Evolutionary conservation across 30 jellyfish, hydroid and myxozoan genomes (phyloP).

Genomic region (Chironex yamaguchii): DNA sequence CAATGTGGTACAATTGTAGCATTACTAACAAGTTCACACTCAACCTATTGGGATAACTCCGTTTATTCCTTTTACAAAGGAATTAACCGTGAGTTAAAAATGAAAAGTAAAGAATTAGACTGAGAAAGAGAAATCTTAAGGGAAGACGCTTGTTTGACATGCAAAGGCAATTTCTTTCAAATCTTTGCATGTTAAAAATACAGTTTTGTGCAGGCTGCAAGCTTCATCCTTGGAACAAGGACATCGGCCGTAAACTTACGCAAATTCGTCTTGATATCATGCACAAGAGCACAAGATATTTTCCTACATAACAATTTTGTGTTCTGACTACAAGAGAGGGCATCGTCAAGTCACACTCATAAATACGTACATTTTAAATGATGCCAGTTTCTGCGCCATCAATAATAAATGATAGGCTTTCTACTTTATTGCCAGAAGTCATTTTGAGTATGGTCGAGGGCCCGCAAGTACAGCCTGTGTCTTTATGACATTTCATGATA

Average conservation of each 20-base stretch:
- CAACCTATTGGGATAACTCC: no score
- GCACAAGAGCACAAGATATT: not conserved
- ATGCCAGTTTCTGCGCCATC: constrained; percentile 12
- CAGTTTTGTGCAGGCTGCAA: no score
- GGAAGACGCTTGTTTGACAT: constrained; percentile 15
- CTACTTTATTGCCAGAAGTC: not conserved
- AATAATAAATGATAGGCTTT: not conserved
- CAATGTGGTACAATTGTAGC: no score
- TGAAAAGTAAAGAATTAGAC: no score
- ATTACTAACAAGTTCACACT: no score
- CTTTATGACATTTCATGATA: constrained; percentile 11
- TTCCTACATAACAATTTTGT: no score
- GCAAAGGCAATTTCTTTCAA: not conserved
- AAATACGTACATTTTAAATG: constrained; percentile 2
- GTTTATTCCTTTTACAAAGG: no score
- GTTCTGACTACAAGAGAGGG: no score
- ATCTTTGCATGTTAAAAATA: no score
- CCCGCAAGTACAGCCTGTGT: constrained; percentile 16
- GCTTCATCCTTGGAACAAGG: constrained; percentile 15
- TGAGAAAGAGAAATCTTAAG: no score
- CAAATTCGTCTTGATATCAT: not conserved
- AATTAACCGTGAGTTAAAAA: no score
- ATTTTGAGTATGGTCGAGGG: constrained; percentile 16
- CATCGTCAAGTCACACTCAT: constrained; percentile 1
- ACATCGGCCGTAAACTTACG: not conserved